A percentile compares a stretch with the other conserved stretches of the same genome.
Conservation (phyloP, 2,113 vertebrate species). For the Poeciliopsis retropinna region DNA sequence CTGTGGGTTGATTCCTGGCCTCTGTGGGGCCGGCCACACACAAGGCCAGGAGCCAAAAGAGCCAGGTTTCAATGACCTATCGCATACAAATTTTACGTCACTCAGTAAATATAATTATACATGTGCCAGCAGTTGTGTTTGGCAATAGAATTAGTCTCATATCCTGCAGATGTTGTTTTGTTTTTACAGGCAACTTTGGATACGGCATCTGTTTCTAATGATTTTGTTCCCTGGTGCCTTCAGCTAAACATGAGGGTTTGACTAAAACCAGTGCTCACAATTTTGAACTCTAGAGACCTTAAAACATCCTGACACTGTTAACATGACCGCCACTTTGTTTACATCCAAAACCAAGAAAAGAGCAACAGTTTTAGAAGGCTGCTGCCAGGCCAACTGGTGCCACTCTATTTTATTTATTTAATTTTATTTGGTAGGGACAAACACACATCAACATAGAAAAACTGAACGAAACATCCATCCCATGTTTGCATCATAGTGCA, state of each 20-base stretch:
- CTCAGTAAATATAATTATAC: conserved; percentile 53
- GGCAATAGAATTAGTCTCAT: conserved; percentile 55
- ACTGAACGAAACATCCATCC: too few relatives aligned
- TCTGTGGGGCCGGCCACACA: conserved; percentile 40
- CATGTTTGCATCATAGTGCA: too few relatives aligned
- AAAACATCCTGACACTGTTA: conserved; percentile 4
- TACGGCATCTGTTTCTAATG: conserved; percentile 55
- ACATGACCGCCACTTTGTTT: background rate
- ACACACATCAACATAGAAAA: too few relatives aligned
- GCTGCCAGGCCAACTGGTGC: background rate
- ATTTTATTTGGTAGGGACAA: too few relatives aligned
- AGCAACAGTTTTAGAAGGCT: background rate
- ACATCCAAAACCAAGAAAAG: background rate
- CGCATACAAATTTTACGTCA: conserved; percentile 52
- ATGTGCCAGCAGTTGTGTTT: conserved; percentile 58
- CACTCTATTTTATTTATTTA: background rate
- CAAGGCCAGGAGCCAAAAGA: conserved; percentile 40
- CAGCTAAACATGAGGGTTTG: conserved; percentile 44
- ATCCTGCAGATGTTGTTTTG: conserved; percentile 48
- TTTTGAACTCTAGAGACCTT: conserved; percentile 17
- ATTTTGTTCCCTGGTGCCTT: conserved; percentile 40
- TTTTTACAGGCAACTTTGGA: conserved; percentile 18
- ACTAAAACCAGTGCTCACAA: conserved; percentile 34
- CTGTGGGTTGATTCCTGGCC: conserved; percentile 32
- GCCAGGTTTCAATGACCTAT: conserved; percentile 38